Evolutionary conservation across 2,113 vertebrate species (phyloP).

Genomic region (Thinocorus orbignyianus): DNA sequence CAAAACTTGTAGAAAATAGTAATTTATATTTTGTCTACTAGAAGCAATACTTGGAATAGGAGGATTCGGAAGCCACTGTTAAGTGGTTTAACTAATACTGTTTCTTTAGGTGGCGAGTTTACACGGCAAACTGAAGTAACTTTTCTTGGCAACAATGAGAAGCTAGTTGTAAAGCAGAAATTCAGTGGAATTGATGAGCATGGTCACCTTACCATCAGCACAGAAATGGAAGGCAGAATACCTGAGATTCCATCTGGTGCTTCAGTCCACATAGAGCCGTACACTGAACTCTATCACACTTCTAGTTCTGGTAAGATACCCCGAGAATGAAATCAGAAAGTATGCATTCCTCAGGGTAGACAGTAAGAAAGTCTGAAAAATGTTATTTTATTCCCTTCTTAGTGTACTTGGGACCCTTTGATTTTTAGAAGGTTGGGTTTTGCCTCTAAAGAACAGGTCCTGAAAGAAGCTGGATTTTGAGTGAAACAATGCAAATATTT

Average conservation of each 20-base stretch:
- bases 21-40: neutral
- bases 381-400: neutral
- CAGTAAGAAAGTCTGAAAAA: neutral
- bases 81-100: neutral
- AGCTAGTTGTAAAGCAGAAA: constrained; percentile 83
- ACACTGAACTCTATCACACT: constrained; percentile 90
- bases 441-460: neutral
- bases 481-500: neutral
- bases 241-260: constrained; percentile 78
- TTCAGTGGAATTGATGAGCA: constrained; percentile 92
- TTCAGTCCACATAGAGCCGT: constrained; percentile 84
- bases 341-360: neutral
- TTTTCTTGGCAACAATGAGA: constrained; percentile 84
- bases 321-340: neutral
- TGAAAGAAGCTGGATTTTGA: neutral
- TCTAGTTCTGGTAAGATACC: constrained; percentile 78
- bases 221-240: constrained; percentile 85
- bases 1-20: neutral
- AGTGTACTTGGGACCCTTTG: neutral
- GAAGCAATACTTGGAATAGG: neutral
- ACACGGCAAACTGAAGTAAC: constrained; percentile 86
- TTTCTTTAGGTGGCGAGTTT: constrained; percentile 85
- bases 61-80: neutral
- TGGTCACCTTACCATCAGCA: constrained; percentile 89
- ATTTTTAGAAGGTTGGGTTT: neutral